A percentile compares a stretch with the other conserved stretches of the same genome.
Evolutionary conservation across 2,888 invertebrate species (phyloP).

Genomic region (Heteromurus nitidus): DNA sequence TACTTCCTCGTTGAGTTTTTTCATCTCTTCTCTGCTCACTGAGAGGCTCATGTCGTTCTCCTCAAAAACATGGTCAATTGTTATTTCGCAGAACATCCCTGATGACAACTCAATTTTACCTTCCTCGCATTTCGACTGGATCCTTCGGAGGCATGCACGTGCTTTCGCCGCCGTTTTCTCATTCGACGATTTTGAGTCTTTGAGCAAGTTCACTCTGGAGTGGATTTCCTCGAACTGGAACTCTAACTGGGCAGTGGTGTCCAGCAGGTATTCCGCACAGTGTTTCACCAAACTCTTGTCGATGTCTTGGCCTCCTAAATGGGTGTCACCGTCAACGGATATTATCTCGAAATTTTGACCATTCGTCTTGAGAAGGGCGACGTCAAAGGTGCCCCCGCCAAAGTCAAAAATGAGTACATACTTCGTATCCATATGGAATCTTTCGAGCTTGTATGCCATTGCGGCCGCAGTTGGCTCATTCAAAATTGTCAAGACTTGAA

Average conservation of each 20-base stretch:
- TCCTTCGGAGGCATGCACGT: slow-evolving; percentile 24
- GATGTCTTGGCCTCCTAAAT: slow-evolving; percentile 61
- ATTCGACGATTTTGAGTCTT: too few species aligned
- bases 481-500: slow-evolving; percentile 91
- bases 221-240: too few species aligned
- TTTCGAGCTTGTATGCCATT: slow-evolving; percentile 48
- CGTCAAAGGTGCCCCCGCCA: slow-evolving; percentile 71
- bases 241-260: too few species aligned
- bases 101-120: slow-evolving; percentile 38
- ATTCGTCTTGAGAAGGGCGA: slow-evolving; percentile 46
- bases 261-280: slow-evolving; percentile 78
- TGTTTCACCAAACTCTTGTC: slow-evolving; percentile 77
- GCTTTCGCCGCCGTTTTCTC: neutral
- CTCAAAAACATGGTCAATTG: neutral
- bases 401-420: slow-evolving; percentile 62
- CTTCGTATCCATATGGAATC: neutral
- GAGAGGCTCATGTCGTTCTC: slow-evolving; percentile 28
- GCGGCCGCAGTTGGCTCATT: slow-evolving; percentile 82
- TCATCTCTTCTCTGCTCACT: slow-evolving; percentile 42
- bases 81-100: neutral
- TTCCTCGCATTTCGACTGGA: slow-evolving; percentile 47
- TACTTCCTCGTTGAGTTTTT: slow-evolving; percentile 22
- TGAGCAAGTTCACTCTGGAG: slow-evolving; percentile 49
- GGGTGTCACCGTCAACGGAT: slow-evolving; percentile 54
- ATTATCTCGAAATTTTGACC: slow-evolving; percentile 39